phyloP scores from a whole-genome alignment of 2,888 invertebrate genomes.

The Philonicus albiceps region DNA sequence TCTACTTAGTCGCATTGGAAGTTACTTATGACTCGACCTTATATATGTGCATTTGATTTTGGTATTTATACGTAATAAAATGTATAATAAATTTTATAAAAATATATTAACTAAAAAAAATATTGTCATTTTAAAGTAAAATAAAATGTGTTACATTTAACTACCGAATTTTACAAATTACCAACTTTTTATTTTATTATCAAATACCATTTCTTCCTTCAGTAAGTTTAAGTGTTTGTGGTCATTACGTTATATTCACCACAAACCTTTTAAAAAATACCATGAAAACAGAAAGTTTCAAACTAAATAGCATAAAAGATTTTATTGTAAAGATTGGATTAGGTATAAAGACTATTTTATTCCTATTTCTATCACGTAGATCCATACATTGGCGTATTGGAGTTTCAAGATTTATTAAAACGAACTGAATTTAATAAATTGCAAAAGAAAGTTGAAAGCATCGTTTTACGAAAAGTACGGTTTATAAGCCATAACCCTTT shows the following conservation, averaged over 20 bases:
- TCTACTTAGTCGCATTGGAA: no score
- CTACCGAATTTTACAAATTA: no score
- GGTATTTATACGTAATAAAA: no score
- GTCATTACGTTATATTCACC: neutral
- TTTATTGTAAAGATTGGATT: neutral
- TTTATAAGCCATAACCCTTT: constrained; percentile 22
- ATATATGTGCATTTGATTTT: no score
- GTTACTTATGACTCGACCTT: no score
- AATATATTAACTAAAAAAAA: no score
- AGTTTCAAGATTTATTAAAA: neutral
- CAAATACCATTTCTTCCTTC: neutral
- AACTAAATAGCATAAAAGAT: neutral
- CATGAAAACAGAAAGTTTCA: neutral
- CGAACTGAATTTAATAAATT: neutral
- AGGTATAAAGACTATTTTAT: neutral
- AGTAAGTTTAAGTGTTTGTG: neutral
- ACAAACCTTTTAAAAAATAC: neutral
- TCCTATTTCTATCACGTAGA: neutral
- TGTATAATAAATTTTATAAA: no score
- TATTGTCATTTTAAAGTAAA: no score
- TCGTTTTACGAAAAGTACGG: neutral
- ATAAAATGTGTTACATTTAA: no score
- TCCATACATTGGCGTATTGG: neutral
- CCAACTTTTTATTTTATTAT: neutral
- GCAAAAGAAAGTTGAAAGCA: neutral